These are phyloP conservation scores for Caenorhabditis sp. DNA, from an alignment of 2,888 invertebrate species.

Conservation along the genomic window DNA sequence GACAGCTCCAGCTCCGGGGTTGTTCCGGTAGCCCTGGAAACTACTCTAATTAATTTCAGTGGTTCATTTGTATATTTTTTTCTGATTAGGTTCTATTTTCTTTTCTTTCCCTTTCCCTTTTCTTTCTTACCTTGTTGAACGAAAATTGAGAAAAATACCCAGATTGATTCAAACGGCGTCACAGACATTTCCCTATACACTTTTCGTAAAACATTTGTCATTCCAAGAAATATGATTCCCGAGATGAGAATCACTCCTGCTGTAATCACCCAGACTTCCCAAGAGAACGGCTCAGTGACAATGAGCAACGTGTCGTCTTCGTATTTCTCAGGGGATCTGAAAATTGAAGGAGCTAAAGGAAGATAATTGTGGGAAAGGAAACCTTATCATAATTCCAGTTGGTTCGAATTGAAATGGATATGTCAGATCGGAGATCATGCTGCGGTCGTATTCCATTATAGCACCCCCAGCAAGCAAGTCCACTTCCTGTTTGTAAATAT, in stretches of 20 bases:
- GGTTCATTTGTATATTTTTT: too few species aligned
- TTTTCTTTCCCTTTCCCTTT: not conserved
- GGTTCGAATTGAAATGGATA: slow-evolving; percentile 77
- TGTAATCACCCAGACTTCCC: slow-evolving; percentile 79
- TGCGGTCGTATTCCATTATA: slow-evolving; percentile 77
- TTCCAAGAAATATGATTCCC: slow-evolving; percentile 67
- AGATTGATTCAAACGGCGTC: slow-evolving; percentile 72
- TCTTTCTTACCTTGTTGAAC: slow-evolving; percentile 75
- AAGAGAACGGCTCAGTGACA: slow-evolving; percentile 78
- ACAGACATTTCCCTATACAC: slow-evolving; percentile 68
- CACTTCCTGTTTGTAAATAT: slow-evolving; percentile 67
- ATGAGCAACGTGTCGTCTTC: slow-evolving; percentile 75
- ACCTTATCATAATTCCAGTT: slow-evolving; percentile 74
- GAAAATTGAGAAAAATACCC: slow-evolving; percentile 79
- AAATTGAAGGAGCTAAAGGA: not conserved
- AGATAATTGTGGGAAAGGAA: not conserved
- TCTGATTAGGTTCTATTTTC: too few species aligned
- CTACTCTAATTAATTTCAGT: too few species aligned
- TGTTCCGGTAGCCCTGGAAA: slow-evolving; percentile 75
- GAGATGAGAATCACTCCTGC: slow-evolving; percentile 75
- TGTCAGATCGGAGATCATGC: slow-evolving; percentile 81
- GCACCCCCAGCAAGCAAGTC: slow-evolving; percentile 80
- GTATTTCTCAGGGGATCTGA: slow-evolving; percentile 73
- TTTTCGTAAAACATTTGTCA: slow-evolving; percentile 60
- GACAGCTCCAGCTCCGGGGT: slow-evolving; percentile 77